These are phyloP conservation scores for Orientallactaga sibirica DNA, from an alignment of 2,797 vertebrate species.

Conservation along the genomic window DNA sequence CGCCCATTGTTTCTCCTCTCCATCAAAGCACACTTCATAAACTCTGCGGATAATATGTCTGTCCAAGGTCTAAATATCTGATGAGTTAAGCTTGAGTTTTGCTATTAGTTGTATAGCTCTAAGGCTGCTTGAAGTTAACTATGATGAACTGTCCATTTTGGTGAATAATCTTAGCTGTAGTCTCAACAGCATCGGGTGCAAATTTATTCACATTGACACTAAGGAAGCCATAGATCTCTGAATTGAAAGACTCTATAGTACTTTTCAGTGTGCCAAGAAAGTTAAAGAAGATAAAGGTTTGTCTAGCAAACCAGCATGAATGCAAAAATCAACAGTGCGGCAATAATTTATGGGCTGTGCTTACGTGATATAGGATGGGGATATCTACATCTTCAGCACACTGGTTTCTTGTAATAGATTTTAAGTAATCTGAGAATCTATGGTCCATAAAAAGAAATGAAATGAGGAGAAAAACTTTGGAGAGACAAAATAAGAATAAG, in stretches of 20 bases:
- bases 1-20: constrained; percentile 34
- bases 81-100: constrained; percentile 66
- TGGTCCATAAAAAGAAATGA: constrained; percentile 22
- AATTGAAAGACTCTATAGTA: constrained; percentile 60
- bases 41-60: constrained; percentile 59
- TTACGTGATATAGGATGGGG: background rate
- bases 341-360: constrained; percentile 56
- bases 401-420: constrained; percentile 58
- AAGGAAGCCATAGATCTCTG: constrained; percentile 77
- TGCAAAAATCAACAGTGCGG: constrained; percentile 59
- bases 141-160: constrained; percentile 71
- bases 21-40: constrained; percentile 64
- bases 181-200: constrained; percentile 62
- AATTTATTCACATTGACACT: constrained; percentile 78
- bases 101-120: constrained; percentile 68
- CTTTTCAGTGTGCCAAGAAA: constrained; percentile 62
- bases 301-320: constrained; percentile 41
- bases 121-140: constrained; percentile 72
- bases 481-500: background rate
- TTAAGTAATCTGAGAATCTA: constrained; percentile 67
- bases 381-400: constrained; percentile 38
- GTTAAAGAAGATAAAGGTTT: constrained; percentile 77
- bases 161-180: constrained; percentile 66
- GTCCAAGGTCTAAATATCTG: constrained; percentile 71
- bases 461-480: constrained; percentile 38